Conservation (phyloP, 2,888 invertebrate genomes). For the Eupithecia dodoneata region DNA sequence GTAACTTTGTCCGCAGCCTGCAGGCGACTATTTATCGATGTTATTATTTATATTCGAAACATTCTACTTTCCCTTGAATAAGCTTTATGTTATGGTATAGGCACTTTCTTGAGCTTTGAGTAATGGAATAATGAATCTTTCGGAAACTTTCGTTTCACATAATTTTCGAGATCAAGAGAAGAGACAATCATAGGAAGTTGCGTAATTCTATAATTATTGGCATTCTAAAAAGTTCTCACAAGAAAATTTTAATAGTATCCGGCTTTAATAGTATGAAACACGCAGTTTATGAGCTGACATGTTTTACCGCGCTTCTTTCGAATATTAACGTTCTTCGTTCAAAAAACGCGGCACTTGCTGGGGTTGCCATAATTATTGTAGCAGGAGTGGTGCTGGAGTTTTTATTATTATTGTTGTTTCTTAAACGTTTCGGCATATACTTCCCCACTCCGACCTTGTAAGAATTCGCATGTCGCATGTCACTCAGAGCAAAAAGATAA, state of each 20-base stretch:
- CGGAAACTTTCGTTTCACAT: constrained; percentile 1
- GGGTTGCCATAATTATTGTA: neutral
- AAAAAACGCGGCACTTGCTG: neutral
- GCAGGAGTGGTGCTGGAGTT: neutral
- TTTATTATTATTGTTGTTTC: neutral
- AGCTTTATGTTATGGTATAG: neutral
- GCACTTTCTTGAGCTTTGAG: neutral
- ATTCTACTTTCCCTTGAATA: constrained; percentile 3
- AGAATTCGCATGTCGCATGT: no score
- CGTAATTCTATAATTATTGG: constrained; percentile 24
- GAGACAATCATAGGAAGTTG: constrained; percentile 38
- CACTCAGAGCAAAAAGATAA: no score
- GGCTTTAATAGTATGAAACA: neutral
- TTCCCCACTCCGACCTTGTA: neutral
- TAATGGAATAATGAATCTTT: neutral
- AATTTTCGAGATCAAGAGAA: neutral
- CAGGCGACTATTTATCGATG: neutral
- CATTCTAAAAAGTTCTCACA: constrained; percentile 8
- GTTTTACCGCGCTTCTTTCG: neutral
- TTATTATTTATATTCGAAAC: neutral
- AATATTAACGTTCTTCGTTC: neutral
- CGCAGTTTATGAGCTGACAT: neutral
- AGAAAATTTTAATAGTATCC: constrained; percentile 8
- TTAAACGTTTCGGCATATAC: neutral
- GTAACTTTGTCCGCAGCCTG: neutral